A percentile compares a stretch with the other conserved stretches of the same genome.
Evolutionary conservation across 2,888 invertebrate genomes (phyloP).

Genomic region (Polietes domitor): DNA sequence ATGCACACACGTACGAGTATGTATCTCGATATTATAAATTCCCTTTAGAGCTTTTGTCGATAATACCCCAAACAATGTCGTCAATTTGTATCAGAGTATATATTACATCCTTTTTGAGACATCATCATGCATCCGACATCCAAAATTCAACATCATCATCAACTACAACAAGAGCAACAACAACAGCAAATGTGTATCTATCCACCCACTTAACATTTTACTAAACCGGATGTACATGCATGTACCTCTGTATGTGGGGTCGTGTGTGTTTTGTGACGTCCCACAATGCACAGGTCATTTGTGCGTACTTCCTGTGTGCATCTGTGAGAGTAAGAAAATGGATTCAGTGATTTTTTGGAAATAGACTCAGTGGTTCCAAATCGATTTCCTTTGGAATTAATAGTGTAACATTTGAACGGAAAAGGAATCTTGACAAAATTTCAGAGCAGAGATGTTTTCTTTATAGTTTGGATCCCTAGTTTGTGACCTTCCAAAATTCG

Average conservation of each 20-base stretch:
- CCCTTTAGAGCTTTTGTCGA: slow-evolving; percentile 38
- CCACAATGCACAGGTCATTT: slow-evolving; percentile 40
- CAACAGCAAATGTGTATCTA: neutral
- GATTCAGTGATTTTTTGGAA: too few relatives aligned
- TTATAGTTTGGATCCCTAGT: too few relatives aligned
- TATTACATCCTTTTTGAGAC: slow-evolving; percentile 41
- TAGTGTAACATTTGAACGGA: too few relatives aligned
- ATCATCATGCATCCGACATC: neutral
- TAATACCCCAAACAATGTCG: slow-evolving; percentile 50
- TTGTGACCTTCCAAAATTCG: too few relatives aligned
- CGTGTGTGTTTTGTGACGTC: neutral
- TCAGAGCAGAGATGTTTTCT: too few relatives aligned
- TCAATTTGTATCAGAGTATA: slow-evolving; percentile 48
- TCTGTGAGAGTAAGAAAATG: neutral
- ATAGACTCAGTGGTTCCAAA: too few relatives aligned
- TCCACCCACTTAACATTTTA: slow-evolving; percentile 28
- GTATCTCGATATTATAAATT: slow-evolving; percentile 31
- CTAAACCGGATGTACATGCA: slow-evolving; percentile 46
- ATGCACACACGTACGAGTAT: neutral
- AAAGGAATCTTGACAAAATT: too few relatives aligned
- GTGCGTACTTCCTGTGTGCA: slow-evolving; percentile 44
- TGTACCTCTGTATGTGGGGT: slow-evolving; percentile 1
- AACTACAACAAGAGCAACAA: neutral
- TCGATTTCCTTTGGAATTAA: too few relatives aligned
- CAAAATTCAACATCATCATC: slow-evolving; percentile 1